A percentile compares a stretch with the other conserved stretches of the same genome.
phyloP scores from a whole-genome alignment of 1,140 invertebrate species.

The Brachionus angularis region DNA sequence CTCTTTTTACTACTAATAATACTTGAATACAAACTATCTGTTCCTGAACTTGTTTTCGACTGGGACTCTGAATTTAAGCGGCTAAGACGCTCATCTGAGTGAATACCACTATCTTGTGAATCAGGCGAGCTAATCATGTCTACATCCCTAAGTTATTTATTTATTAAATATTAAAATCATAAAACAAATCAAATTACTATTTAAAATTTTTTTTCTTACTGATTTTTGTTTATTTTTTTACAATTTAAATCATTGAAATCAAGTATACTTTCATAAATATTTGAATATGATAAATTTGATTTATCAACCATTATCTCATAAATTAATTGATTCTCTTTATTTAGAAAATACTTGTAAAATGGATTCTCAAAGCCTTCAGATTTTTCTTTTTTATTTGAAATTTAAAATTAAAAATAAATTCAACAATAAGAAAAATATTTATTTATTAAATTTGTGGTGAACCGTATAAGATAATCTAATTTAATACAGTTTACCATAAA shows the following conservation, averaged over 20 bases:
- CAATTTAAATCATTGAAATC: conserved; percentile 2
- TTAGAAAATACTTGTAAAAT: neutral
- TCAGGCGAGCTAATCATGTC: conserved; percentile 54
- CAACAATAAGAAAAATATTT: neutral
- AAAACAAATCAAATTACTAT: neutral
- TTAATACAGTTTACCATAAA: no score
- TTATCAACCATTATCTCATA: no score
- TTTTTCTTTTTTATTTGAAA: no score
- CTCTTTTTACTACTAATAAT: conserved; percentile 48
- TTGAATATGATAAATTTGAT: no score
- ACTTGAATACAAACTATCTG: conserved; percentile 43
- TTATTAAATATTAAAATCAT: no score
- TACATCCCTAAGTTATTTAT: conserved; percentile 6
- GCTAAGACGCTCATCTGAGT: conserved; percentile 50
- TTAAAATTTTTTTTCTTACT: neutral
- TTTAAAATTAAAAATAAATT: neutral
- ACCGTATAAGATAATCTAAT: no score
- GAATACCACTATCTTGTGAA: conserved; percentile 56
- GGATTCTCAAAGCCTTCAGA: conserved; percentile 30
- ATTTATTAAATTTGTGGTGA: neutral
- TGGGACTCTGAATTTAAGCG: conserved; percentile 46
- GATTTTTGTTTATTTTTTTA: no score
- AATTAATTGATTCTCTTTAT: conserved; percentile 26
- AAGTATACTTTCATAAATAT: conserved; percentile 17
- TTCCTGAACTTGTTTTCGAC: no score